Evolutionary conservation across 2,888 invertebrate species (phyloP).

Genomic region (Sisyra nigra): DNA sequence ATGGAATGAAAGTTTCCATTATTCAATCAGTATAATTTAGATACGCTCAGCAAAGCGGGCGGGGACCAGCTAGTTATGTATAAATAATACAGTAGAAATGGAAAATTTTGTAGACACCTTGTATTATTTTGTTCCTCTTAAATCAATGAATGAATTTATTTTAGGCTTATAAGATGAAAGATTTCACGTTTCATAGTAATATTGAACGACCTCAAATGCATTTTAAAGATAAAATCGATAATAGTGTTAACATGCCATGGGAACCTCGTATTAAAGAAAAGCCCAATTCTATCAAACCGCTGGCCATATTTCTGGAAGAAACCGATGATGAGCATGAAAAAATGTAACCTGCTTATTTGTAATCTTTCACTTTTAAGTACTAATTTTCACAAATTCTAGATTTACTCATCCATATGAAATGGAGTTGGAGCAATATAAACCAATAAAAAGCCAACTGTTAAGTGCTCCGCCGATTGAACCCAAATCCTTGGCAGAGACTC

Average conservation of each 20-base stretch:
- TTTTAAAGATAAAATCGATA: constrained; percentile 76
- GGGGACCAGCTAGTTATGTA: too few relatives aligned
- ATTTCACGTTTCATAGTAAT: constrained; percentile 30
- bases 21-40: too few relatives aligned
- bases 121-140: too few relatives aligned
- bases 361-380: too few relatives aligned
- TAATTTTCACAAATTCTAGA: constrained; percentile 26
- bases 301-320: constrained; percentile 55
- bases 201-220: constrained; percentile 66
- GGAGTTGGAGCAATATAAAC: constrained; percentile 61
- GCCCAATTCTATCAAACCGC: constrained; percentile 71
- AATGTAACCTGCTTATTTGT: constrained; percentile 31
- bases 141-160: constrained; percentile 30
- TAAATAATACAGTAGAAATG: too few relatives aligned
- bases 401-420: constrained; percentile 79
- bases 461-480: constrained; percentile 28
- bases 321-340: constrained; percentile 41
- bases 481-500: constrained; percentile 41
- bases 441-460: constrained; percentile 35
- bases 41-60: too few relatives aligned
- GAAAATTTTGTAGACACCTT: too few relatives aligned
- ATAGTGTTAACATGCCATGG: constrained; percentile 56
- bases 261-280: constrained; percentile 71
- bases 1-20: too few relatives aligned
- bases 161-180: constrained; percentile 27